These are phyloP conservation scores for Melanotaenia trifasciata DNA, from an alignment of 2,797 vertebrate genomes.

Conservation along the genomic window DNA sequence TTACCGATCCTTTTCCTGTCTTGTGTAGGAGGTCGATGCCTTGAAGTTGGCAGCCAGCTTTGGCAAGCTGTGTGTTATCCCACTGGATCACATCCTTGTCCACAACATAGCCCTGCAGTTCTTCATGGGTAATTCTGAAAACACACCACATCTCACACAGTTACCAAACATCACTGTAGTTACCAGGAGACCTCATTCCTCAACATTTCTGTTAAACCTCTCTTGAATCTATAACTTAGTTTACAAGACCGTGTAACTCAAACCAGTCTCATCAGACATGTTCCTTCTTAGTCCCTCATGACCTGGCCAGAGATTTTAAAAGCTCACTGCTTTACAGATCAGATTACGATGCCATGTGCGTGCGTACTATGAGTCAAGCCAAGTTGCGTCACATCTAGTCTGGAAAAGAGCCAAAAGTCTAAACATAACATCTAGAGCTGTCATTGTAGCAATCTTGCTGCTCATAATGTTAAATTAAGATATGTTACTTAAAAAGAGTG, in stretches of 20 bases:
- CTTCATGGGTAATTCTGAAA: conserved; percentile 92
- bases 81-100: conserved; percentile 96
- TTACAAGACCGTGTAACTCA: conserved; percentile 7
- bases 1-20: conserved; percentile 21
- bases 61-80: conserved; percentile 97
- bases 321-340: conserved; percentile 40
- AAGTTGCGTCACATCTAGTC: conserved; percentile 29
- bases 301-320: conserved; percentile 28
- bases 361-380: conserved; percentile 20
- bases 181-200: conserved; percentile 22
- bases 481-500: background rate
- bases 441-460: background rate
- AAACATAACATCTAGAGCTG: background rate
- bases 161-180: conserved; percentile 21
- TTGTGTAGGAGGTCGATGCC: conserved; percentile 93
- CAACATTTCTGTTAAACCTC: conserved; percentile 40
- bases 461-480: background rate
- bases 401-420: conserved; percentile 20
- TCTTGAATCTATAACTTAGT: conserved; percentile 35
- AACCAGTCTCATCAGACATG: conserved; percentile 1
- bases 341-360: conserved; percentile 23
- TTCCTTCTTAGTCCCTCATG: conserved; percentile 14
- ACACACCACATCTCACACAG: conserved; percentile 15
- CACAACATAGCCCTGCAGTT: conserved; percentile 99
- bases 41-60: conserved; percentile 97